A percentile compares a stretch with the other conserved stretches of the same genome.
phyloP scores from a whole-genome alignment of 2,797 vertebrate genomes.

The Iguana delicatissima region DNA sequence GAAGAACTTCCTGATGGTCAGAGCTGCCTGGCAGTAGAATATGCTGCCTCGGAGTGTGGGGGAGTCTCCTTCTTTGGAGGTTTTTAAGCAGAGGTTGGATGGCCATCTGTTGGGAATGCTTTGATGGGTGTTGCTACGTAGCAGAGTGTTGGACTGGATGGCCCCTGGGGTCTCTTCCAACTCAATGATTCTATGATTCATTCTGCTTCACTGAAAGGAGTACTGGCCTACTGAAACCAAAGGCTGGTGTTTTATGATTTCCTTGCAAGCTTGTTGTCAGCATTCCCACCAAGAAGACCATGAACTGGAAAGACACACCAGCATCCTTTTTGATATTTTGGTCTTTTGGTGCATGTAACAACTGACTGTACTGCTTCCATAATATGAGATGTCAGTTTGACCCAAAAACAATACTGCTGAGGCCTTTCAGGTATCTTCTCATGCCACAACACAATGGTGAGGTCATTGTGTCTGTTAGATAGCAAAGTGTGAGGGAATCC shows the following conservation, averaged over 20 bases:
- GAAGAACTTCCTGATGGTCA: too few species aligned
- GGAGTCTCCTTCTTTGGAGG: too few species aligned
- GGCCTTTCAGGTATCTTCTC: background rate
- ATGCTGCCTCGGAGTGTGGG: too few species aligned
- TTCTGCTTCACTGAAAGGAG: background rate
- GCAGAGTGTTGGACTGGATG: too few species aligned
- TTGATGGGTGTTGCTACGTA: too few species aligned
- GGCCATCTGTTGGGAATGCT: too few species aligned
- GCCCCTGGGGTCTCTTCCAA: too few species aligned
- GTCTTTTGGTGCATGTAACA: background rate
- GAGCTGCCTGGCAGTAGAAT: too few species aligned
- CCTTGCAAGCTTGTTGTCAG: background rate
- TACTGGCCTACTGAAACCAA: background rate
- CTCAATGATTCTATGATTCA: too few species aligned
- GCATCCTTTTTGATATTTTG: background rate
- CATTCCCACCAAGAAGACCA: background rate
- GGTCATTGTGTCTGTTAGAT: background rate
- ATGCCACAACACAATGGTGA: background rate
- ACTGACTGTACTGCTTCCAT: background rate
- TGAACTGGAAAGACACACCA: background rate
- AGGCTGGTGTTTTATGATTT: background rate
- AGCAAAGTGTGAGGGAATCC: background rate
- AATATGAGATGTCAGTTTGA: background rate
- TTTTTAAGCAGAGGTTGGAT: too few species aligned
- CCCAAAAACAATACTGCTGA: too few species aligned